phyloP scores from a whole-genome alignment of 35 echinoderm and acorn worm species.

The Apostichopus californicus region DNA sequence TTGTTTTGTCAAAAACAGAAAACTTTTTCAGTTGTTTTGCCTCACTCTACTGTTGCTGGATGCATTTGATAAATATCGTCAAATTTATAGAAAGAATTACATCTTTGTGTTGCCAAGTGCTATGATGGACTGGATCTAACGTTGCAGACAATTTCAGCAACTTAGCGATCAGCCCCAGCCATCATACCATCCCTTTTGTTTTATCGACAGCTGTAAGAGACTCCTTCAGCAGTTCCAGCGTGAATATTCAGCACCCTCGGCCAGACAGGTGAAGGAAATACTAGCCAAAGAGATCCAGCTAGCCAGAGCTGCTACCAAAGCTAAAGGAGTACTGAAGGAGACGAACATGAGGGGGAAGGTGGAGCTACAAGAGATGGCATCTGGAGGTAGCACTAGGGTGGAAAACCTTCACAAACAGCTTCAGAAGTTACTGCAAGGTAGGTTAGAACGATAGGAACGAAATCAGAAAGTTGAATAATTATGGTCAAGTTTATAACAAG shows the following conservation, averaged over 20 bases:
- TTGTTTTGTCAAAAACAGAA: no score
- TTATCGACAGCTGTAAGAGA: constrained; percentile 18
- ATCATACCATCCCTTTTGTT: background rate
- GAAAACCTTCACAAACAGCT: constrained; percentile 55
- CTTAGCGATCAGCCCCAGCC: background rate
- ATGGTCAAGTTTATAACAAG: no score
- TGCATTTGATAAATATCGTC: no score
- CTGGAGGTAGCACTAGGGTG: constrained; percentile 24
- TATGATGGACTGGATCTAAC: no score
- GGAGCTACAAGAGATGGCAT: constrained; percentile 35
- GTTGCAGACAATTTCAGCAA: no score
- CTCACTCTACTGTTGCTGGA: no score
- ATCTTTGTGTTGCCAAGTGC: no score
- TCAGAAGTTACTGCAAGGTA: constrained; percentile 44
- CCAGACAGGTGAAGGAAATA: constrained; percentile 36
- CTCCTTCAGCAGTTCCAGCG: constrained; percentile 42
- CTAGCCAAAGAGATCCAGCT: constrained; percentile 34
- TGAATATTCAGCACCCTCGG: constrained; percentile 37
- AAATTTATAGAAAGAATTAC: no score
- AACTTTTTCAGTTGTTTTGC: no score
- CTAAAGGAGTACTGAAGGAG: constrained; percentile 33
- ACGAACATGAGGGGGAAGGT: constrained; percentile 22
- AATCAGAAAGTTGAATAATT: no score
- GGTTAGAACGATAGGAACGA: no score
- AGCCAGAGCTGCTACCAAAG: constrained; percentile 24